Conservation (phyloP, 2,888 invertebrate species). For the Microctonus brassicae region DNA sequence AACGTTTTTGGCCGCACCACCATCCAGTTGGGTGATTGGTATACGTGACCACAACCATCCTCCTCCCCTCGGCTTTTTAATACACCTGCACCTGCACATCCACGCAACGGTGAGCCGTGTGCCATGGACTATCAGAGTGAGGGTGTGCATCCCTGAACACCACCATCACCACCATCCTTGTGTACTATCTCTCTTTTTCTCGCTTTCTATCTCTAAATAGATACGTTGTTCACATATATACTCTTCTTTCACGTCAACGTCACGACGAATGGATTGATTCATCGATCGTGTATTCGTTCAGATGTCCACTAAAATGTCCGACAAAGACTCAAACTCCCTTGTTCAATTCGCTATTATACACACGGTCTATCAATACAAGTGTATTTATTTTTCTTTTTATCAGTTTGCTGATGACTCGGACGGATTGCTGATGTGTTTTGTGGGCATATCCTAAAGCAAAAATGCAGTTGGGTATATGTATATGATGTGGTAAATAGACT, state of each 20-base stretch:
- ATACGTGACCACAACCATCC: conserved; percentile 62
- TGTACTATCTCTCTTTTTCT: conserved; percentile 1
- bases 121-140: conserved; percentile 41
- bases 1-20: conserved; percentile 41
- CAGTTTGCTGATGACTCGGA: neutral
- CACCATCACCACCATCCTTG: conserved; percentile 26
- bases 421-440: neutral
- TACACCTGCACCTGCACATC: conserved; percentile 65
- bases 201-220: conserved; percentile 1
- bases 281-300: conserved; percentile 64
- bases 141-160: conserved; percentile 33
- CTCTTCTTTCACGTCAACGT: conserved; percentile 59
- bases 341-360: neutral
- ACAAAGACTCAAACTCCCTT: conserved; percentile 56
- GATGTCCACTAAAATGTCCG: conserved; percentile 58
- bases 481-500: too few species aligned
- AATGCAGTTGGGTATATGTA: neutral
- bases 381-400: neutral
- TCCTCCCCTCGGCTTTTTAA: conserved; percentile 62
- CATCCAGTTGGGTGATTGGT: conserved; percentile 63
- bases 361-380: neutral
- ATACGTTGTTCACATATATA: neutral
- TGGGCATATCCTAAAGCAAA: neutral
- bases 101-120: conserved; percentile 50
- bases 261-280: conserved; percentile 67